Percentiles rank a stretch among this genome's conserved stretches.
phyloP scores from a whole-genome alignment of 2,113 vertebrate genomes.

The Ochotona princeps region DNA sequence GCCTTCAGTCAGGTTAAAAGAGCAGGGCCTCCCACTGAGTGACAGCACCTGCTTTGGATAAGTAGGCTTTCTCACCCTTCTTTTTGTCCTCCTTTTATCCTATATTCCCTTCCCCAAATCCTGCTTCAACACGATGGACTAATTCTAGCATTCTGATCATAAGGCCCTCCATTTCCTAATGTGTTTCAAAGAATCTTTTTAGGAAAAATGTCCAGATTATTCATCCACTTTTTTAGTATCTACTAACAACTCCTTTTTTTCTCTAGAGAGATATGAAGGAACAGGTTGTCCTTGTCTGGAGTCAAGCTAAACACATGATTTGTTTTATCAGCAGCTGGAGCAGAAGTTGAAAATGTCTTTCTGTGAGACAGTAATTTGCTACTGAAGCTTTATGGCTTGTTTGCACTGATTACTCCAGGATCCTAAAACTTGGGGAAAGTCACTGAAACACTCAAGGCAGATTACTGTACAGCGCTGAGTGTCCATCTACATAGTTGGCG shows the following conservation, averaged over 20 bases:
- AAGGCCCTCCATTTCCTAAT: constrained; percentile 85
- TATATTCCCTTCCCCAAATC: constrained; percentile 73
- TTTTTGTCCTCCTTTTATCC: constrained; percentile 82
- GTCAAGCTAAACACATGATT: constrained; percentile 90
- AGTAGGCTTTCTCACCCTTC: constrained; percentile 85
- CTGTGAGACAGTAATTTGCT: constrained; percentile 92
- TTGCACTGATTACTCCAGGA: constrained; percentile 89
- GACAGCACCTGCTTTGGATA: constrained; percentile 86
- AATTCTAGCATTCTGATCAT: constrained; percentile 85
- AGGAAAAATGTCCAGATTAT: constrained; percentile 86
- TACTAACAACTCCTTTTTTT: constrained; percentile 91
- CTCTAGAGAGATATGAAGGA: constrained; percentile 88
- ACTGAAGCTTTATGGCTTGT: constrained; percentile 89
- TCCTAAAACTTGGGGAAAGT: constrained; percentile 80
- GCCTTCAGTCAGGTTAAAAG: constrained; percentile 88
- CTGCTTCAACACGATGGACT: constrained; percentile 82
- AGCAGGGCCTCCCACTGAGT: constrained; percentile 86
- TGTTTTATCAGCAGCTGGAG: constrained; percentile 89
- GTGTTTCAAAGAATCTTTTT: constrained; percentile 86
- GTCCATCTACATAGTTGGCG: constrained; percentile 60
- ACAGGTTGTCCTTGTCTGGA: constrained; percentile 90
- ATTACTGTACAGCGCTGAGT: constrained; percentile 70
- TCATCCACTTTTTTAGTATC: constrained; percentile 86
- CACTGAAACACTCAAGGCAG: constrained; percentile 73
- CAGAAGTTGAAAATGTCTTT: constrained; percentile 92